Evolutionary conservation across 2,888 invertebrate species (phyloP).

Genomic region (Lasioglossum leucozonium): DNA sequence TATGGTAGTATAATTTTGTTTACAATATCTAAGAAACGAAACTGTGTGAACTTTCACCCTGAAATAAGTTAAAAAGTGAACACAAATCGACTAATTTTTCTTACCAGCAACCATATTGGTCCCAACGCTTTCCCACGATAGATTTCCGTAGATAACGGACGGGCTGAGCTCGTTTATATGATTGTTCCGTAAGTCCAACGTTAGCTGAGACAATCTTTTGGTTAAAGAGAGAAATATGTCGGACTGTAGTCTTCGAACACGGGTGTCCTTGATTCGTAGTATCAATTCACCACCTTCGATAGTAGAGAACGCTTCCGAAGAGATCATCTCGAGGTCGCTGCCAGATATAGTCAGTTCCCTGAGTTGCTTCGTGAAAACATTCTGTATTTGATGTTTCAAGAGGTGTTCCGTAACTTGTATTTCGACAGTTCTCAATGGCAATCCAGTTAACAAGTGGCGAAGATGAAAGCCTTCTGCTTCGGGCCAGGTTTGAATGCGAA

Average conservation of each 20-base stretch:
- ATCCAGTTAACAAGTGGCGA: slow-evolving; percentile 89
- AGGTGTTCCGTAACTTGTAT: slow-evolving; percentile 91
- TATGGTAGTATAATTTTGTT: too few relatives aligned
- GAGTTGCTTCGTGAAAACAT: slow-evolving; percentile 92
- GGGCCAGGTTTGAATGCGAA: slow-evolving; percentile 91
- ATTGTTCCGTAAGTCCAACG: slow-evolving; percentile 94
- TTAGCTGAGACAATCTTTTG: slow-evolving; percentile 90
- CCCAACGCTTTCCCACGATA: slow-evolving; percentile 94
- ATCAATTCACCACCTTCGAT: slow-evolving; percentile 91
- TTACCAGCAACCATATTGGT: slow-evolving; percentile 93
- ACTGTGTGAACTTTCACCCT: background rate
- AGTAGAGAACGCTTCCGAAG: slow-evolving; percentile 91
- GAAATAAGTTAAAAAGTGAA: background rate
- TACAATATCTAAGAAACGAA: background rate
- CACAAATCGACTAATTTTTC: slow-evolving; percentile 50
- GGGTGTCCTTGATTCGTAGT: slow-evolving; percentile 91
- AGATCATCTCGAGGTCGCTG: slow-evolving; percentile 89
- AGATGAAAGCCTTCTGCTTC: slow-evolving; percentile 90
- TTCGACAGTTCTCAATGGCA: slow-evolving; percentile 91
- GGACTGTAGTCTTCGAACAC: slow-evolving; percentile 91
- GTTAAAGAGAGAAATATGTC: slow-evolving; percentile 92
- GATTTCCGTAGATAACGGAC: slow-evolving; percentile 94
- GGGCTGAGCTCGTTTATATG: slow-evolving; percentile 93
- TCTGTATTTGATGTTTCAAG: slow-evolving; percentile 91
- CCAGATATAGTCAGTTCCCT: slow-evolving; percentile 93